Percentiles rank a stretch among this genome's conserved stretches.
Evolutionary conservation across 2,113 vertebrate species (phyloP).

Genomic region (Perognathus longimembris): DNA sequence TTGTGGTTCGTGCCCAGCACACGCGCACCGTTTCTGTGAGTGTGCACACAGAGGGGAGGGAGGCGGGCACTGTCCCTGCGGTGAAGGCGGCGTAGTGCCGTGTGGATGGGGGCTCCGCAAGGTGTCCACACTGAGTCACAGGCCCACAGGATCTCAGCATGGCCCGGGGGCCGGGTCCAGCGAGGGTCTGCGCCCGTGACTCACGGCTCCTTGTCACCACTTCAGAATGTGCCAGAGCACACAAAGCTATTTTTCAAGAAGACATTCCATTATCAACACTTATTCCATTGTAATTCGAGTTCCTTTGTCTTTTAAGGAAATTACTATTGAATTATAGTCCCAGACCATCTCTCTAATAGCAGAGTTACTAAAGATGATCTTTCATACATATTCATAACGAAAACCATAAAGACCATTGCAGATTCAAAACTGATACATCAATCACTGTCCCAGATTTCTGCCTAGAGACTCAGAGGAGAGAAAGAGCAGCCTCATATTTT

Average conservation of each 20-base stretch:
- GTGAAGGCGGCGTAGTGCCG: too few relatives aligned
- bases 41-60: too few relatives aligned
- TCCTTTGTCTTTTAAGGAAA: constrained; percentile 78
- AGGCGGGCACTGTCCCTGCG: too few relatives aligned
- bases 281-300: constrained; percentile 71
- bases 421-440: constrained; percentile 74
- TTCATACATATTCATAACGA: constrained; percentile 80
- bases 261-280: constrained; percentile 68
- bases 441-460: constrained; percentile 79
- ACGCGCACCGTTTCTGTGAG: too few relatives aligned
- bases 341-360: constrained; percentile 68
- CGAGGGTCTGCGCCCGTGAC: too few relatives aligned
- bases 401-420: constrained; percentile 66
- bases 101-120: too few relatives aligned
- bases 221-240: constrained; percentile 59
- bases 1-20: too few relatives aligned
- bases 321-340: constrained; percentile 74
- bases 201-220: constrained; percentile 21
- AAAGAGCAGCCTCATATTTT: constrained; percentile 53
- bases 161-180: too few relatives aligned
- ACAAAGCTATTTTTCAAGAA: constrained; percentile 73
- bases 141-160: too few relatives aligned
- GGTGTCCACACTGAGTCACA: too few relatives aligned
- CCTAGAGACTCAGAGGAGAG: constrained; percentile 71
- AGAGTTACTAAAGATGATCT: constrained; percentile 74